Evolutionary conservation across 2,797 vertebrate genomes (phyloP).

Genomic region (Acanthurus leucopareius): DNA sequence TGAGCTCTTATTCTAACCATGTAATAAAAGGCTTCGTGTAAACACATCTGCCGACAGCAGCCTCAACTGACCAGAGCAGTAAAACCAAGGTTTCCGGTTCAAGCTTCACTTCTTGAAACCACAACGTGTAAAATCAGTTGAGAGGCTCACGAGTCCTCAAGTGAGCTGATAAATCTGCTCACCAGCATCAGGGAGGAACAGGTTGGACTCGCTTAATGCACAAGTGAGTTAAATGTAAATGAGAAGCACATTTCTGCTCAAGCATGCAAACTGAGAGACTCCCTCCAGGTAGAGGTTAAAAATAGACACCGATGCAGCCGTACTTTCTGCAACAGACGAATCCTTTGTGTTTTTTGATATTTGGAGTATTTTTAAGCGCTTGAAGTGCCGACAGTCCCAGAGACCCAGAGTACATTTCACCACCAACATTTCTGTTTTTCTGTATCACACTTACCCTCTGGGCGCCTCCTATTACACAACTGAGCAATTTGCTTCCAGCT

Average conservation of each 20-base stretch:
- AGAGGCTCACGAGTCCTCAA: constrained; percentile 7
- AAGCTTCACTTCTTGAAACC: background rate
- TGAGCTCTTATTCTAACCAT: no score
- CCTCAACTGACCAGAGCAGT: background rate
- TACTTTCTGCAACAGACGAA: background rate
- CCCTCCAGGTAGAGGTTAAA: background rate
- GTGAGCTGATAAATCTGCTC: constrained; percentile 29
- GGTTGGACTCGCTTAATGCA: background rate
- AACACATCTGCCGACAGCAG: no score
- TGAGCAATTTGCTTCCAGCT: constrained; percentile 1
- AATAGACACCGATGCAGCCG: background rate
- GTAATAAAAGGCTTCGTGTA: background rate
- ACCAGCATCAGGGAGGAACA: background rate
- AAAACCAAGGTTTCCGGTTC: background rate
- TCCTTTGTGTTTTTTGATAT: background rate
- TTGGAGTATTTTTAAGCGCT: constrained; percentile 25
- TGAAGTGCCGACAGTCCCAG: constrained; percentile 1
- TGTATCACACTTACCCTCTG: background rate
- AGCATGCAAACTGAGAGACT: background rate
- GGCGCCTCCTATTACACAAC: background rate
- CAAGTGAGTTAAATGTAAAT: background rate
- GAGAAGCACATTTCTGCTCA: background rate
- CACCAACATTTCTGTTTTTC: constrained; percentile 26
- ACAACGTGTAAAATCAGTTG: background rate
- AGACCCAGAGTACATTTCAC: background rate